These are phyloP conservation scores for Silurus meridionalis DNA, from an alignment of 2,113 vertebrate genomes.

Conservation along the genomic window DNA sequence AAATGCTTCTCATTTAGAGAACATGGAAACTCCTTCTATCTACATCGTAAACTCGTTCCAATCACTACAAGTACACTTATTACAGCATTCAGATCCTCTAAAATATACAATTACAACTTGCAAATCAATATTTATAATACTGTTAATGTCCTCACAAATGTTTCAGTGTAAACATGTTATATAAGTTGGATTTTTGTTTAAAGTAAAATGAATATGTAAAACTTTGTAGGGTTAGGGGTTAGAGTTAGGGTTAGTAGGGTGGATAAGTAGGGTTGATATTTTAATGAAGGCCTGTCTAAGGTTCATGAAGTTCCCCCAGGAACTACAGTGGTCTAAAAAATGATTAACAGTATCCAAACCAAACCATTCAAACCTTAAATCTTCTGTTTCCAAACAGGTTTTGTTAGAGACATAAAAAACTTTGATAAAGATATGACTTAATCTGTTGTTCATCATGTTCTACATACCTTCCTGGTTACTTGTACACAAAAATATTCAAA, in stretches of 20 bases:
- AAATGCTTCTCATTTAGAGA: not conserved
- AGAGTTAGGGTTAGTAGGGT: too few species aligned
- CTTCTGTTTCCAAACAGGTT: too few species aligned
- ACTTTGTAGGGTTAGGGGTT: not conserved
- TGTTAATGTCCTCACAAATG: not conserved
- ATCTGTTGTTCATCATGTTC: not conserved
- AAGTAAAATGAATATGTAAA: not conserved
- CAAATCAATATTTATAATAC: too few species aligned
- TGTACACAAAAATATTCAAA: not conserved
- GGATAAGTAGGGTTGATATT: not conserved
- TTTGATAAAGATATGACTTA: not conserved
- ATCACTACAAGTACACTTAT: not conserved
- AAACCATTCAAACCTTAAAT: too few species aligned
- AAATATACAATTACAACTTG: not conserved
- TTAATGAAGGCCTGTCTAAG: not conserved
- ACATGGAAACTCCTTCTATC: not conserved
- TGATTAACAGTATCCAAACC: not conserved
- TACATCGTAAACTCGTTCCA: not conserved
- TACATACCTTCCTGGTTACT: not conserved
- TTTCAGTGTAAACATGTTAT: not conserved
- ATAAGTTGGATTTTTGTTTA: not conserved
- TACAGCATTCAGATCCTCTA: not conserved
- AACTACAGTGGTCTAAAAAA: not conserved
- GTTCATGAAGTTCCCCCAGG: not conserved
- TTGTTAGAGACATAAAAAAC: too few species aligned